Percentiles rank a stretch among this genome's conserved stretches.
These are phyloP conservation scores for Falco rusticolus DNA, from an alignment of 2,797 vertebrate genomes.

Conservation along the genomic window DNA sequence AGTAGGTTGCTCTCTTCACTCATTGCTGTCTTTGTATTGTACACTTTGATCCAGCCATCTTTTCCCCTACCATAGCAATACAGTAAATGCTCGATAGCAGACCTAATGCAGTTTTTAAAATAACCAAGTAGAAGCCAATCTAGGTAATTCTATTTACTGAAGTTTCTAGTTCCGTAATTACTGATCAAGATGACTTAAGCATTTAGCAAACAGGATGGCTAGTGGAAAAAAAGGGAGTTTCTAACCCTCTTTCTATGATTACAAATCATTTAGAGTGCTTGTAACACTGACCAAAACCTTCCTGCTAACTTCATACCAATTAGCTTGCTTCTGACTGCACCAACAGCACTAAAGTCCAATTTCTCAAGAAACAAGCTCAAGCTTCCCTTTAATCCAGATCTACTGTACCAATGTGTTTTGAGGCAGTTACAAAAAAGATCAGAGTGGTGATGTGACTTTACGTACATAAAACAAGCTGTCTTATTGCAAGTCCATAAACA, in stretches of 20 bases:
- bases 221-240: background rate
- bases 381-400: background rate
- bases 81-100: background rate
- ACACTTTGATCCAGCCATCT: background rate
- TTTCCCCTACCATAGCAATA: background rate
- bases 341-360: background rate
- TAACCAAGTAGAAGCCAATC: background rate
- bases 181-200: background rate
- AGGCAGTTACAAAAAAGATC: background rate
- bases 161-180: background rate
- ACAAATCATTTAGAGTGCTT: background rate
- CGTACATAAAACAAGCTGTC: fast-evolving
- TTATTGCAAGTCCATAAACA: background rate
- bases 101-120: background rate
- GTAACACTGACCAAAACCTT: background rate
- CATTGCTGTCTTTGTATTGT: background rate
- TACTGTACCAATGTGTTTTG: background rate
- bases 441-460: background rate
- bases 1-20: background rate
- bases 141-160: background rate
- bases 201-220: background rate
- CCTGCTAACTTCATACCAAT: background rate
- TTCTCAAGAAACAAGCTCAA: background rate
- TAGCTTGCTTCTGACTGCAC: background rate
- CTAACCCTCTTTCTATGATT: background rate